A percentile compares a stretch with the other conserved stretches of the same genome.
These are phyloP conservation scores for Polypterus senegalus DNA, from an alignment of 2,113 vertebrate species.

Conservation along the genomic window DNA sequence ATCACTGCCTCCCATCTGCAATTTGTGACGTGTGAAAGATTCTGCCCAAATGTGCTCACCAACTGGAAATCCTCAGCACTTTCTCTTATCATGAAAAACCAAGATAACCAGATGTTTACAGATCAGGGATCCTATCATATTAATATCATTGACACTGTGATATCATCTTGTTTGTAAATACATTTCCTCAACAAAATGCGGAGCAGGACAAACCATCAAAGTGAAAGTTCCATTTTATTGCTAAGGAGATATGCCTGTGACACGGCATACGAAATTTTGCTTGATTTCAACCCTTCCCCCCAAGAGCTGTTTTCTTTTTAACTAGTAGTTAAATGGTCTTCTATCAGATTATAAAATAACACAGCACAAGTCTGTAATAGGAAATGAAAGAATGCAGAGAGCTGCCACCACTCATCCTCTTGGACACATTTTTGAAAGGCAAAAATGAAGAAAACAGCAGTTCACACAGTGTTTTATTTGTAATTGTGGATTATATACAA, in stretches of 20 bases:
- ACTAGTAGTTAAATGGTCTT: too few relatives aligned
- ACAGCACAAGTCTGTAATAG: too few relatives aligned
- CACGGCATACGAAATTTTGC: conserved; percentile 15
- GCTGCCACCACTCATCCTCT: too few relatives aligned
- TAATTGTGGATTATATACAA: too few relatives aligned
- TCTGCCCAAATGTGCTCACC: conserved; percentile 99
- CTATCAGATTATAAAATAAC: too few relatives aligned
- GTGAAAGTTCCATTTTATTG: conserved; percentile 39
- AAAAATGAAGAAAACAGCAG: too few relatives aligned
- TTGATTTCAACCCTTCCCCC: too few relatives aligned
- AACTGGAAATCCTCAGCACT: conserved; percentile 97
- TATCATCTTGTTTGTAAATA: conserved; percentile 68
- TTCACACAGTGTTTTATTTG: too few relatives aligned
- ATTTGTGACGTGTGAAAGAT: conserved; percentile 99
- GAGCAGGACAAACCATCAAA: conserved; percentile 43
- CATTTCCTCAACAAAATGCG: conserved; percentile 63
- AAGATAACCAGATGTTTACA: conserved; percentile 99
- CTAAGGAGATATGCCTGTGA: conserved; percentile 18
- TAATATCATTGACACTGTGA: conserved; percentile 88
- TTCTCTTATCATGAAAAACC: conserved; percentile 98
- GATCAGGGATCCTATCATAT: conserved; percentile 99
- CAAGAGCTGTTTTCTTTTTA: too few relatives aligned
- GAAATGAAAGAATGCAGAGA: too few relatives aligned
- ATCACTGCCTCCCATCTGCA: conserved; percentile 99
- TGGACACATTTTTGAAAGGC: too few relatives aligned